Evolutionary conservation across 2,888 invertebrate genomes (phyloP).

Genomic region (Pemphredon lugubris): DNA sequence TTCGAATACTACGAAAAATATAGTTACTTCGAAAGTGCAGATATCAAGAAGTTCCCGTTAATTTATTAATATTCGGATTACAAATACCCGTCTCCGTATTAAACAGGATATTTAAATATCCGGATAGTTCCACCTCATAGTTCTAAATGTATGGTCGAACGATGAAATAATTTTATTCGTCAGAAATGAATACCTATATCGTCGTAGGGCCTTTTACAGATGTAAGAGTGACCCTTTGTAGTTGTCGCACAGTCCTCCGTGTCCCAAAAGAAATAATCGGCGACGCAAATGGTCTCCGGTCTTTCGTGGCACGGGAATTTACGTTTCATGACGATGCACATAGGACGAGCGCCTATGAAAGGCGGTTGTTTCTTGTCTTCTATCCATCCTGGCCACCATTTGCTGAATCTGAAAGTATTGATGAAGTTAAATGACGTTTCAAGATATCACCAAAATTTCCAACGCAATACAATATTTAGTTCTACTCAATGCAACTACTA

Average conservation of each 20-base stretch:
- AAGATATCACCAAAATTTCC: not conserved
- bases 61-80: too few species aligned
- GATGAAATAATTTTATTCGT: constrained; percentile 24
- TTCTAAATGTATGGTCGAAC: too few species aligned
- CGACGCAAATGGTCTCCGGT: constrained; percentile 74
- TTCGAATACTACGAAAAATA: too few species aligned
- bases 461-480: too few species aligned
- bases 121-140: too few species aligned
- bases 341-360: constrained; percentile 69
- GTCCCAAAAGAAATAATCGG: constrained; percentile 82
- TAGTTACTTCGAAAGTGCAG: too few species aligned
- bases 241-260: constrained; percentile 81
- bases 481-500: too few species aligned
- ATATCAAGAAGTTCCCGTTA: too few species aligned
- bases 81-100: too few species aligned
- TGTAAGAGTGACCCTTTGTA: constrained; percentile 79
- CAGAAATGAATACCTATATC: constrained; percentile 79
- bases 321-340: constrained; percentile 79
- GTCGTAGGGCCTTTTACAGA: constrained; percentile 82
- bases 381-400: constrained; percentile 82
- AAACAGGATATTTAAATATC: too few species aligned
- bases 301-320: constrained; percentile 78
- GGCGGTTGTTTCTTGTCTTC: constrained; percentile 67
- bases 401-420: constrained; percentile 75
- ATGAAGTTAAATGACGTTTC: not conserved